Percentiles rank a stretch among this genome's conserved stretches.
phyloP scores from a whole-genome alignment of 2,113 vertebrate species.

The Tragelaphus strepsiceros region DNA sequence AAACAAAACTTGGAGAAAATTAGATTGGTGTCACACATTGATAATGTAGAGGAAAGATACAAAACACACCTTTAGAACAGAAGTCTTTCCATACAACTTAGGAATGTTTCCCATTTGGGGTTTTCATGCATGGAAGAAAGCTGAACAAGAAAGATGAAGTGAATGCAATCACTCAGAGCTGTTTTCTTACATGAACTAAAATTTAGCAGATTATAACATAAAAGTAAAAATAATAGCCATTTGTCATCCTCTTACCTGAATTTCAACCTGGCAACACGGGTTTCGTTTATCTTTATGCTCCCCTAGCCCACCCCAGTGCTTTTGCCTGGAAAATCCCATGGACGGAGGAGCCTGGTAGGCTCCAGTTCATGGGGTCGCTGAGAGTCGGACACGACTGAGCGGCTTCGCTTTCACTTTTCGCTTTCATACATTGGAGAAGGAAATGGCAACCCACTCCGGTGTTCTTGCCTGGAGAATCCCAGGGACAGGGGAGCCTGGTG shows the following conservation, averaged over 20 bases:
- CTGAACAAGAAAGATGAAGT: background rate
- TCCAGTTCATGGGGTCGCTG: too few relatives aligned
- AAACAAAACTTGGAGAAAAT: background rate
- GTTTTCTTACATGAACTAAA: background rate
- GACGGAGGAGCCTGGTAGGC: too few relatives aligned
- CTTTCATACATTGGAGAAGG: too few relatives aligned
- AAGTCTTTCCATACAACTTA: background rate
- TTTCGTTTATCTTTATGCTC: background rate
- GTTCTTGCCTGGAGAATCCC: too few relatives aligned
- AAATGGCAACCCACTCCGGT: too few relatives aligned
- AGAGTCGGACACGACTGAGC: too few relatives aligned
- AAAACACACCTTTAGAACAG: background rate
- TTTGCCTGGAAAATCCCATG: too few relatives aligned
- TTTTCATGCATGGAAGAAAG: background rate
- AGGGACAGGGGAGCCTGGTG: too few relatives aligned
- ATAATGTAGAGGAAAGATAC: background rate
- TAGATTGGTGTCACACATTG: background rate
- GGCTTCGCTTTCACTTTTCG: too few relatives aligned
- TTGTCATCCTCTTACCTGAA: background rate
- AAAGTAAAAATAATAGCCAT: background rate
- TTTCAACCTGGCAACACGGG: background rate
- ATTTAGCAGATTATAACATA: background rate
- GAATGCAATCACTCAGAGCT: background rate
- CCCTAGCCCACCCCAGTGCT: too few relatives aligned
- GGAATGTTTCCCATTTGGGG: background rate